Conservation (phyloP, 2,113 vertebrate species). For the Zosterops hypoxanthus region DNA sequence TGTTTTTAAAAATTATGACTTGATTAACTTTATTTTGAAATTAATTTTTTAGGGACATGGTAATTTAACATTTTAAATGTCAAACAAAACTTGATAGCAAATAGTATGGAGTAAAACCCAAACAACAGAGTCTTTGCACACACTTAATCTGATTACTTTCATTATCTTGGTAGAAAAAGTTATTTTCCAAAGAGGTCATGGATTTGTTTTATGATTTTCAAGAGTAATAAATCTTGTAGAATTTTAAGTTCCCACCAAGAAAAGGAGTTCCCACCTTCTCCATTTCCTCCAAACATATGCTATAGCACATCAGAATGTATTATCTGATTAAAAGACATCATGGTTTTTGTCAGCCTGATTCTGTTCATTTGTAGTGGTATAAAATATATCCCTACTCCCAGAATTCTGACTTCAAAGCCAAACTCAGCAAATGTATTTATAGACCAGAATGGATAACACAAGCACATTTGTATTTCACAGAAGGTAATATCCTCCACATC, state of each 20-base stretch:
- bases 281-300: conserved; percentile 69
- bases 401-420: not conserved
- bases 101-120: not conserved
- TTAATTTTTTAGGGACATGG: not conserved
- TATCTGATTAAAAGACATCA: not conserved
- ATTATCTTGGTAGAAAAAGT: not conserved
- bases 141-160: not conserved
- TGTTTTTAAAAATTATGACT: conserved; percentile 7
- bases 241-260: not conserved
- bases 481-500: not conserved
- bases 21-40: not conserved
- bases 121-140: not conserved
- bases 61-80: not conserved
- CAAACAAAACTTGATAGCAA: not conserved
- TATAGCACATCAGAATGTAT: not conserved
- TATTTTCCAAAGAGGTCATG: not conserved
- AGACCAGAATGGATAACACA: not conserved
- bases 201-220: not conserved
- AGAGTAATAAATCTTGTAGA: not conserved
- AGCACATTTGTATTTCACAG: not conserved
- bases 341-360: not conserved
- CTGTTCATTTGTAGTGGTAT: not conserved
- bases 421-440: not conserved
- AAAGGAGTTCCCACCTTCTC: conserved; percentile 33
- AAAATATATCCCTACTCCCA: not conserved